Conservation (phyloP, 2,797 vertebrate genomes). For the Etheostoma nigrum region DNA sequence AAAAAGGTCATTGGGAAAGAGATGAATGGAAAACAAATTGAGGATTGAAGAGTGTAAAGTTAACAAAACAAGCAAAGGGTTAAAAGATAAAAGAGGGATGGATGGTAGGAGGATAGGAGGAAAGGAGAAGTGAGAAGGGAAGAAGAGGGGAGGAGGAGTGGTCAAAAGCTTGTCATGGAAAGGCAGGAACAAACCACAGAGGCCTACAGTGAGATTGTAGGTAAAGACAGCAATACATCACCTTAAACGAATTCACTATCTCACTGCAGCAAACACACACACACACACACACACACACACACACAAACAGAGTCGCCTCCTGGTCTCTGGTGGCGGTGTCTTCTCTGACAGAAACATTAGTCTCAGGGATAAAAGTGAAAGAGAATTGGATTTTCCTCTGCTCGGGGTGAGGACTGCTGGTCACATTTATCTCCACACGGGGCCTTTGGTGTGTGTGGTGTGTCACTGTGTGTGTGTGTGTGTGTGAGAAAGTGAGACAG, state of each 20-base stretch:
- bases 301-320: slow-evolving; percentile 61
- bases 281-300: slow-evolving; percentile 27
- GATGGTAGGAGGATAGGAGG: neutral
- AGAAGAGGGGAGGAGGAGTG: slow-evolving; percentile 8
- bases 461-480: slow-evolving; percentile 17
- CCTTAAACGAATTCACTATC: slow-evolving; percentile 89
- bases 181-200: slow-evolving; percentile 74
- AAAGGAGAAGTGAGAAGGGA: neutral
- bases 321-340: slow-evolving; percentile 83
- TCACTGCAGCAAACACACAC: slow-evolving; percentile 72
- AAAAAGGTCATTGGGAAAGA: neutral
- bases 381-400: slow-evolving; percentile 86
- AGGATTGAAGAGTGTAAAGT: neutral
- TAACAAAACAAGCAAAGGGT: neutral
- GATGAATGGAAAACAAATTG: neutral
- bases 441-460: slow-evolving; percentile 59
- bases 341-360: slow-evolving; percentile 87
- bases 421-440: slow-evolving; percentile 80
- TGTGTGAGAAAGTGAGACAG: slow-evolving; percentile 22
- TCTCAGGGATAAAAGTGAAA: slow-evolving; percentile 87
- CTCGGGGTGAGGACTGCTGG: slow-evolving; percentile 81
- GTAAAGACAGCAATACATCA: slow-evolving; percentile 86
- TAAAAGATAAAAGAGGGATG: neutral
- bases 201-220: slow-evolving; percentile 77
- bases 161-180: slow-evolving; percentile 65